A percentile compares a stretch with the other conserved stretches of the same genome.
Conservation (phyloP, 2,888 invertebrate species). For the Latrodectus elegans region DNA sequence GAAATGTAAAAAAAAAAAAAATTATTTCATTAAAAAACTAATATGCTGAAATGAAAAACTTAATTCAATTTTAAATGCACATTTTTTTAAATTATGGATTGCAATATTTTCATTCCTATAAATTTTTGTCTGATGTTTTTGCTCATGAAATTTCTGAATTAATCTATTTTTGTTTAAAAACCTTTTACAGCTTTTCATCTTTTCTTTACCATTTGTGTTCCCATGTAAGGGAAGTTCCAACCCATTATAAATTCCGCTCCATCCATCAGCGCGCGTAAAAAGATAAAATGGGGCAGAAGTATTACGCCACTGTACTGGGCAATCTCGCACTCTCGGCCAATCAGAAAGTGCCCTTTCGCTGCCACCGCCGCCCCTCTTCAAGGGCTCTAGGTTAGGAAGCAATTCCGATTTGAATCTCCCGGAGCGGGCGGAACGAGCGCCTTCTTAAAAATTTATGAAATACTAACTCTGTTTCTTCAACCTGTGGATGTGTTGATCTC, state of each 20-base stretch:
- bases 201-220: no score
- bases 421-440: conserved; percentile 25
- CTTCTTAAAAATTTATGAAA: conserved; percentile 52
- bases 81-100: no score
- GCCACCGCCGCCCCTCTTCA: conserved; percentile 22
- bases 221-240: not conserved
- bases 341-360: conserved; percentile 7
- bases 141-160: no score
- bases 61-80: no score
- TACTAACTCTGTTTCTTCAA: conserved; percentile 24
- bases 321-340: conserved; percentile 47
- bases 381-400: conserved; percentile 41
- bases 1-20: no score
- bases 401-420: not conserved
- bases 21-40: no score
- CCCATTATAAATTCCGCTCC: conserved; percentile 55
- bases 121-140: no score
- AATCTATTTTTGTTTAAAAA: no score
- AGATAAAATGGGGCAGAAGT: conserved; percentile 46
- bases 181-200: no score
- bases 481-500: not conserved
- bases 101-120: no score
- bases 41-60: no score
- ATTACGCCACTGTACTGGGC: conserved; percentile 52
- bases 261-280: conserved; percentile 53